Evolutionary conservation across 2,797 vertebrate genomes (phyloP).

Genomic region (Fistularia tabacaria): DNA sequence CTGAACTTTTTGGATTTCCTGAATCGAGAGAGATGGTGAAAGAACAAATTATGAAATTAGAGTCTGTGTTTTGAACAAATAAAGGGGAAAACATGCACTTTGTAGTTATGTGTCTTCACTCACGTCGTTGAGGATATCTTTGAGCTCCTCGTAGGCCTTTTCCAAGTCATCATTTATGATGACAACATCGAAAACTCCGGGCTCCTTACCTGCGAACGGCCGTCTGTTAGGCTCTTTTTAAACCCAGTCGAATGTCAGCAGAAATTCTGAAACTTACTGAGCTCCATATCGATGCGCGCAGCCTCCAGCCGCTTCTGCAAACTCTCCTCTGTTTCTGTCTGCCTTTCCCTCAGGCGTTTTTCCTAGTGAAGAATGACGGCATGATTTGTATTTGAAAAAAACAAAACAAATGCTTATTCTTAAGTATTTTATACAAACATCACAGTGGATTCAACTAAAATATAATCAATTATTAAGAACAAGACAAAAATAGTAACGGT

Average conservation of each 20-base stretch:
- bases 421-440: no score
- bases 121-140: conserved; percentile 83
- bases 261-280: conserved; percentile 77
- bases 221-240: not conserved
- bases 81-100: not conserved
- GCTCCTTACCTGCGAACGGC: conserved; percentile 81
- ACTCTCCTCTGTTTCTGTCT: conserved; percentile 91
- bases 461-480: not conserved
- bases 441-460: no score
- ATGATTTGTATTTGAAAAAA: not conserved
- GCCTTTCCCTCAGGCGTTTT: conserved; percentile 84
- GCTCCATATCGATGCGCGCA: conserved; percentile 85
- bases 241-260: not conserved
- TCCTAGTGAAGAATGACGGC: conserved; percentile 73
- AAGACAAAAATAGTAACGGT: no score
- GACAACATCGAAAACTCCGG: conserved; percentile 88
- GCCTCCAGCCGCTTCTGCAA: conserved; percentile 84
- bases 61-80: not conserved
- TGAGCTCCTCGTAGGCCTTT: conserved; percentile 82
- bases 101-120: conserved; percentile 33
- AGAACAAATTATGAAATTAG: no score
- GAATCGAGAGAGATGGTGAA: conserved; percentile 9
- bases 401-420: not conserved
- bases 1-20: conserved; percentile 76
- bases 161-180: conserved; percentile 91